Evolutionary conservation across 2,113 vertebrate species (phyloP), one percentile per base, ranked within the genome.

Genomic region (Xiphophorus couchianus): DNA sequence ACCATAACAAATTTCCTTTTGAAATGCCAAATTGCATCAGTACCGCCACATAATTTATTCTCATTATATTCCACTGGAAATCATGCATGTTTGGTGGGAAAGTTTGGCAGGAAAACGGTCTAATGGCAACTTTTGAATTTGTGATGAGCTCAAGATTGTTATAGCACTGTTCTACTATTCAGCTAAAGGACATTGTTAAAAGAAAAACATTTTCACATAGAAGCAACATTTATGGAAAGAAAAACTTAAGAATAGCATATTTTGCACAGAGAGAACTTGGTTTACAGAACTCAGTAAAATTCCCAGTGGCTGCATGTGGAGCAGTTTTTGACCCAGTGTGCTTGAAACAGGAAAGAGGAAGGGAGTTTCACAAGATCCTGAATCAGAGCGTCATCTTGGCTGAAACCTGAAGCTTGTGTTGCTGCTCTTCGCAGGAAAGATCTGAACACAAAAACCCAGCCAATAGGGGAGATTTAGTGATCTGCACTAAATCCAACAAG

Each of bases 351-450:
- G 90, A 90, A 92, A 86, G 73, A 77, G 88, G 81, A 88, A 86
- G 70, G 65, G 69, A 69, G 76, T 86, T 77, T 78, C 78, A 77
- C 71, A 63, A 86, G 84, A 88, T 71, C 69, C 63, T 19, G 68
- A 73, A 54, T 86, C 70, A 76, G 71, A 39, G 28, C 51, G 15
- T 78, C 78, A 82, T 86, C 84, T 76, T 64, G 3, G 5, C 65
- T 91, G 89, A 92, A 91, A 92, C 79, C 82, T 80, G 90, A 86
- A 78, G 85, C 88, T 76, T 60, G 13, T 71, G 73, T 66, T 78
- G 37, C 77, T 80, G 35, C 62, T 73, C 39, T 9, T 62, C 64
- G 90, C 90, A 64, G 64, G 70, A 78, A 74, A 69, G 83, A 87
- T 89, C 82, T 88, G 64, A 81, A 77, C 77, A 87, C 81, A 89